Evolutionary conservation across 2,888 invertebrate species (phyloP), one percentile per base, ranked within the genome.

Genomic region (Aporophyla lueneburgensis): DNA sequence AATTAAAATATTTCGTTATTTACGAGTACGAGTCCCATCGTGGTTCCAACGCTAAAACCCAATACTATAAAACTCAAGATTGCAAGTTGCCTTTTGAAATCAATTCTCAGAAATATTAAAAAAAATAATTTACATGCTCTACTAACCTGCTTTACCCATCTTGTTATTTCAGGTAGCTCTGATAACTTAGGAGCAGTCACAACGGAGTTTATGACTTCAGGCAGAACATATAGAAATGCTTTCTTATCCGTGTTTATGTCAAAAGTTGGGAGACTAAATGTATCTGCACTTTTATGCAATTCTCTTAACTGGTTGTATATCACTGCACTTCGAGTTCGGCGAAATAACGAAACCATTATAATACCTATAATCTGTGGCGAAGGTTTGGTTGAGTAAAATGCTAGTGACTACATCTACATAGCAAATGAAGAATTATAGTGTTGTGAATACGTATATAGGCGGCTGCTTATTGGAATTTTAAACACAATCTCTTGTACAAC

Each of bases 121-220:
- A n/a, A 54, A 53, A n/a, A n/a, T 21, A 21, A 49, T 49, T 16
- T 49, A 51, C 51, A 21, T 51, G 19, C 2, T 46, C 0, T 51
- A 51, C 51, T 51, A 51, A 21, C 80, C 72, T 79, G 51, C 54
- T 70, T 70, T 9, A 70, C 14, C 76, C 76, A 65, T 19, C 19
- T 71, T 46, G 49, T 16, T 10, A 82, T 21, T 40, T 77, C 68
- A 58, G 77, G 81, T 5, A 68, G 19, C 6, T 59, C 12, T 16
- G 27, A 4, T n/a, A 81, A 5, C 9, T 58, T 73, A 12, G 73
- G 77, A 14, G 67, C 16, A 6, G 66, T 77, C 10, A 71, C 49
- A 10, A 74, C 43, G 14, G 70, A 21, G 10, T 54, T 24, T 7
- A 74, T 21, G n/a, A 81, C 49, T 46, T 72, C 71, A 24, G 81